Conservation (phyloP, 2,888 invertebrate genomes). For the Venustoraphidia nigricollis region DNA sequence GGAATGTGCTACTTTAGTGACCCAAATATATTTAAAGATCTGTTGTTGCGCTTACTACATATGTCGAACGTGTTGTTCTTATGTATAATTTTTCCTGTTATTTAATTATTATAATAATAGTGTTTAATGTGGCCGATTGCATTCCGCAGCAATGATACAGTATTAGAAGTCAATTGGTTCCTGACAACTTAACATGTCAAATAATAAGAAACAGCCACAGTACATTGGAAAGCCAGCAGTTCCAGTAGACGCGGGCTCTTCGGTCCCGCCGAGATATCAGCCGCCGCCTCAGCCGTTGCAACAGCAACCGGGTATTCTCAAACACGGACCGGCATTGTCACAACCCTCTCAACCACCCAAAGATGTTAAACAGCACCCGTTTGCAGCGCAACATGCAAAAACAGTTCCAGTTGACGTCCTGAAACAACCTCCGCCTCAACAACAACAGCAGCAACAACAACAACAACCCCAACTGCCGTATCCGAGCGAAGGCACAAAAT, state of each 20-base stretch:
- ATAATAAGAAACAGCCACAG: slow-evolving; percentile 25
- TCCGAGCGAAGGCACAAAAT: slow-evolving; percentile 9
- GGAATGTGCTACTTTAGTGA: slow-evolving; percentile 21
- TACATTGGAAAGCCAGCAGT: slow-evolving; percentile 22
- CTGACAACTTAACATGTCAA: slow-evolving; percentile 23
- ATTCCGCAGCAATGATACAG: slow-evolving; percentile 1
- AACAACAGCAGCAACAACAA: slow-evolving; percentile 17
- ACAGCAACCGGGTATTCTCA: slow-evolving; percentile 43
- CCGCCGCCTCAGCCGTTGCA: slow-evolving; percentile 54
- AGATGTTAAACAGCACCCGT: slow-evolving; percentile 24
- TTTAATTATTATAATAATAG: neutral
- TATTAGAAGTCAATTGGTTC: neutral
- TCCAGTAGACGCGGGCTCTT: slow-evolving; percentile 18
- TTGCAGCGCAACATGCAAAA: slow-evolving; percentile 7
- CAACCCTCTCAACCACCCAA: slow-evolving; percentile 20
- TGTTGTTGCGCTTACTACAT: neutral
- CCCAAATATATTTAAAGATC: slow-evolving; percentile 25
- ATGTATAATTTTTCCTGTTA: neutral
- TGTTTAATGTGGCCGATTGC: neutral
- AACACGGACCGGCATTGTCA: slow-evolving; percentile 33
- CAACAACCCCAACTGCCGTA: slow-evolving; percentile 14
- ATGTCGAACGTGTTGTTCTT: neutral
- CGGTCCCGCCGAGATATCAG: slow-evolving; percentile 62
- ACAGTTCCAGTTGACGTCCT: slow-evolving; percentile 10
- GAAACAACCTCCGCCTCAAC: neutral